A percentile compares a stretch with the other conserved stretches of the same genome.
These are phyloP conservation scores for Brachyrhaphis roseni DNA, from an alignment of 2,797 vertebrate species.

Conservation along the genomic window DNA sequence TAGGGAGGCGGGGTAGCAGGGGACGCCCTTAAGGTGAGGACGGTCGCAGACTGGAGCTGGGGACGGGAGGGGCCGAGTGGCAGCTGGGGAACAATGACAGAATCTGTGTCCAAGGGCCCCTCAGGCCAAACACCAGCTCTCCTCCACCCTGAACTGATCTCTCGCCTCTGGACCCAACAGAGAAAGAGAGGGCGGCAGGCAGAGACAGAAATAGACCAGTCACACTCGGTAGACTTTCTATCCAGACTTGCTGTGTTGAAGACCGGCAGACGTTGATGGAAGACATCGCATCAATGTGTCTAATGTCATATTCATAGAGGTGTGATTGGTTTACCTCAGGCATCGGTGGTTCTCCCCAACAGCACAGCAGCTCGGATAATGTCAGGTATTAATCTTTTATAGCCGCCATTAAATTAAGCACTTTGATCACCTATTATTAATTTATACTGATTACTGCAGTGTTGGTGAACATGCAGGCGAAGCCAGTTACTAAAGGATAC, in stretches of 20 bases:
- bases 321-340: conserved; percentile 72
- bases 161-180: conserved; percentile 62
- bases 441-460: conserved; percentile 75
- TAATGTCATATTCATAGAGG: conserved; percentile 77
- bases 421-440: conserved; percentile 82
- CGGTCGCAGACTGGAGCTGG: conserved; percentile 59
- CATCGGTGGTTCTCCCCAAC: conserved; percentile 64
- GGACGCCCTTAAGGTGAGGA: conserved; percentile 79
- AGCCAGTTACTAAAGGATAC: conserved; percentile 56
- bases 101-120: conserved; percentile 78
- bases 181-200: conserved; percentile 18
- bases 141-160: conserved; percentile 79
- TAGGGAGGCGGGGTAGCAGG: conserved; percentile 75
- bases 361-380: conserved; percentile 76
- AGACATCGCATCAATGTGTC: conserved; percentile 68
- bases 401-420: conserved; percentile 76
- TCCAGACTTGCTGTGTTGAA: conserved; percentile 53
- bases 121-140: conserved; percentile 80
- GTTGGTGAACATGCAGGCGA: conserved; percentile 60
- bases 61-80: conserved; percentile 50
- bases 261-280: conserved; percentile 69
- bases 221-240: conserved; percentile 67
- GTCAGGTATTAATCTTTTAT: conserved; percentile 83
- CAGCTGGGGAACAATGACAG: conserved; percentile 85
- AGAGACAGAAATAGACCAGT: conserved; percentile 74